Evolutionary conservation across 2,113 vertebrate genomes (phyloP), one percentile per base, ranked within the genome.

Genomic region (Mesoclemmys tuberculata): DNA sequence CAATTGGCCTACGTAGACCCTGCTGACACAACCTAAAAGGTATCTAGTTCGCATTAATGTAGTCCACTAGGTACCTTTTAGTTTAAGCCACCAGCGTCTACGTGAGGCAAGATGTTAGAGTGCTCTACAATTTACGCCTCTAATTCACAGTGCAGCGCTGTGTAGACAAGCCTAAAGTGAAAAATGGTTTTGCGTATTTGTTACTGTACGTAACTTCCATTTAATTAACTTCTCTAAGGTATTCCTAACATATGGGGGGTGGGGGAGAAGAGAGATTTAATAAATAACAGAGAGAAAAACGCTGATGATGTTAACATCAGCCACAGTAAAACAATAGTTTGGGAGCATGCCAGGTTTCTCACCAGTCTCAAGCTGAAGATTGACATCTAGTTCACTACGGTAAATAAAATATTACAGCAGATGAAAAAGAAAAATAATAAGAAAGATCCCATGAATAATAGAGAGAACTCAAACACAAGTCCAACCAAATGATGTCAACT

Each of bases 381-480:
- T 86, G 95, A 81, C 88, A 94, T 82, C 64, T 49, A 74, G 46
- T 92, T 91, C 68, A 41, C 87, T 95, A 94, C 90, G 96, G 96
- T 89, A 96, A 97, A 94, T 95, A 95, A 97, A 86, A 85, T 82
- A 95, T 89, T 92, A 97, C 11, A n/a, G 85, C 92, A 95, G 97
- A 92, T 21, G 77, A 95, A 83, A 95, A 92, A 91, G 41, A 80
- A 75, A 97, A 97, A 96, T 80, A 93, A 88, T 84, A 21, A 4
- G 93, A 96, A 96, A 87, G 87, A 94, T 79, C 61, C 35, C 87
- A 92, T 94, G 78, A 95, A 95, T 92, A 96, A 95, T 96, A 87
- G 82, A 97, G 79, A 96, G 92, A 86, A 94, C 90, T 91, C 88
- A 94, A 95, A 19, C 48, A 95, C 78, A 78, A 97, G 95, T 94